Base-by-base conservation (phyloP, 2,797 vertebrate species). In the Leptatherina wallacei region DNA sequence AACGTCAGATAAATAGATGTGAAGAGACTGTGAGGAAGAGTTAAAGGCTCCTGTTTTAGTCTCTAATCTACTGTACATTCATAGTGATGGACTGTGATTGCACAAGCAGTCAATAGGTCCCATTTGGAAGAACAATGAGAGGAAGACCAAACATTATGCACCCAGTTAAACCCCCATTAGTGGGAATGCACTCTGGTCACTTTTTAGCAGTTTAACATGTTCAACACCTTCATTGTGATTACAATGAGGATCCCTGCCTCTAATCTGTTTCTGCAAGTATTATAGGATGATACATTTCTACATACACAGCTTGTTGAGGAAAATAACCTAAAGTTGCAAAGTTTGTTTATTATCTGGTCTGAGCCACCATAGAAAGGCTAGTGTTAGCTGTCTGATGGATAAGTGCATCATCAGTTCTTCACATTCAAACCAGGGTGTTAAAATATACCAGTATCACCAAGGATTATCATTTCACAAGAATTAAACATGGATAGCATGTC, bases 11-110 rank as follows among this genome's bases (percentile, higher is more conserved):
- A 59, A 88, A 85, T 16, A 61, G 79, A 75, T 63, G 62, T 72
- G 47, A 81, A 73, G 64, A 52, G 64, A 65, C 77, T 27, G 71
- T 14, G 75, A 73, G 65, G 61, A 14, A 27, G 64, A 71, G 47
- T 54, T 18, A 30, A 30, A 69, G 42, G 55, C 66, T 52, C 59
- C 65, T 49, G 61, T 30, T 74, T 63, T 22, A n/a, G 57, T 71
- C 73, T 85, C 91, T 95, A 93, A 95, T 95, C 93, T 95, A 93
- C 94, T 95, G 90, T 88, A 94, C 68, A 49, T 81, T 69, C 80
- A 73, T 75, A 66, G 83, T 85, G 89, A 89, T 88, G 86, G 67
- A 85, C 78, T 91, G 85, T 89, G 85, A 92, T 92, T 90, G 83
- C 82, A 83, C 81, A 81, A 81, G 85, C 77, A 87, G 90, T 90